Conservation (phyloP, 2,888 invertebrate genomes). For the Drosophila monieri region DNA sequence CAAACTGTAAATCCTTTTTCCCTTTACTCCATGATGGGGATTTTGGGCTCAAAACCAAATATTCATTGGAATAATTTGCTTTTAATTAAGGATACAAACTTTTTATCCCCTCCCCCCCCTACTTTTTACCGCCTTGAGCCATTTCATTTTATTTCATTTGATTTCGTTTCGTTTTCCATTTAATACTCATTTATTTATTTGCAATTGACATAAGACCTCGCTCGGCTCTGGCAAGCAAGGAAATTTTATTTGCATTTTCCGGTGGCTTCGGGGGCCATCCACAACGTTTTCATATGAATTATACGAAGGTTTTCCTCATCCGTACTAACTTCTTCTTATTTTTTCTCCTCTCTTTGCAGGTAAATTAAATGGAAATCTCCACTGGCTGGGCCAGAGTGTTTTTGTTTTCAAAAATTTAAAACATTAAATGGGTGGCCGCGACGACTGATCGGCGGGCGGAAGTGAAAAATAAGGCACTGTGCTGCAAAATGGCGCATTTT, state of each 20-base stretch:
- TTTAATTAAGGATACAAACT: constrained; percentile 66
- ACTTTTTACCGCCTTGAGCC: constrained; percentile 7
- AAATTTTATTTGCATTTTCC: constrained; percentile 8
- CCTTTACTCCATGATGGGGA: constrained; percentile 2
- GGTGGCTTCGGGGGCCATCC: background rate
- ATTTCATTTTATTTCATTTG: constrained; percentile 25
- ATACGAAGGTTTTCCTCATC: background rate
- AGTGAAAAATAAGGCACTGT: constrained; percentile 67
- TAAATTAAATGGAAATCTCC: background rate
- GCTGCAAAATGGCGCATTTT: constrained; percentile 73
- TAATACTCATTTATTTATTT: constrained; percentile 58
- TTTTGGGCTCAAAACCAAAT: constrained; percentile 60
- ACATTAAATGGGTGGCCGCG: background rate
- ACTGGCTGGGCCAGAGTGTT: background rate
- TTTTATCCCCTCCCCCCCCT: constrained; percentile 20
- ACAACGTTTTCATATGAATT: background rate
- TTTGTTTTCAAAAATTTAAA: background rate
- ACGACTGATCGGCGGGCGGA: constrained; percentile 56
- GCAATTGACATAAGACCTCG: constrained; percentile 32
- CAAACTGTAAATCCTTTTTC: constrained; percentile 26
- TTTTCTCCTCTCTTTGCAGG: constrained; percentile 7
- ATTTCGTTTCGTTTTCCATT: constrained; percentile 13
- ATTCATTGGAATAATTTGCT: constrained; percentile 72
- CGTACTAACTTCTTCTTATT: background rate
- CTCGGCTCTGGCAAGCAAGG: background rate